These are phyloP conservation scores for Ginglymostoma cirratum DNA, from an alignment of 2,113 vertebrate genomes.

Conservation along the genomic window DNA sequence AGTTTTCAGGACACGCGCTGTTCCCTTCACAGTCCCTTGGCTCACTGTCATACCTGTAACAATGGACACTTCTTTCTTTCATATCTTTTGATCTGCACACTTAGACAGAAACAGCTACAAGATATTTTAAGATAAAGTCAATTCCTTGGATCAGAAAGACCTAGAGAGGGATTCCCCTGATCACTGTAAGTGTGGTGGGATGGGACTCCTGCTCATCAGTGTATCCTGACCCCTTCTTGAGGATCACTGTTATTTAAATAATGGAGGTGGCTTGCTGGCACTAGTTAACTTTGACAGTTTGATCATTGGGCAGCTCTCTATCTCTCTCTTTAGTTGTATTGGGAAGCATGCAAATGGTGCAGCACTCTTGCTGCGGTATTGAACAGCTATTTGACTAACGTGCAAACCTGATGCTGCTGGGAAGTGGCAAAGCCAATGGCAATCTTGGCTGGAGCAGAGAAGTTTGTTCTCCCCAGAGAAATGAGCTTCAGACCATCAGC, in stretches of 20 bases:
- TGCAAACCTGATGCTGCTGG: background rate
- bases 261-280: background rate
- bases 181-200: no score
- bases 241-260: background rate
- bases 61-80: background rate
- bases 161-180: background rate
- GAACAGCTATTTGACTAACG: background rate
- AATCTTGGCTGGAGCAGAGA: background rate
- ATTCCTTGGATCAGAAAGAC: background rate
- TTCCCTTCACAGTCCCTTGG: slow-evolving; percentile 22
- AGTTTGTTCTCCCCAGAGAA: background rate
- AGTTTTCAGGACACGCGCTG: background rate
- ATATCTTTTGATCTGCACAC: background rate
- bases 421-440: background rate
- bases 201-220: background rate
- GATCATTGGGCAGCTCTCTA: background rate
- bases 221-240: background rate
- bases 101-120: background rate
- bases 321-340: background rate
- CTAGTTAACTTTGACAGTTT: background rate
- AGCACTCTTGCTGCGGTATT: background rate
- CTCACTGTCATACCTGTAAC: slow-evolving; percentile 28
- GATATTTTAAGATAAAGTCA: background rate
- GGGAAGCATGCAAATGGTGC: background rate
- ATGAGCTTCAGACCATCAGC: background rate